Percentiles rank a stretch among this genome's conserved stretches.
These are phyloP conservation scores for Cyanoramphus novaezelandiae DNA, from an alignment of 2,113 vertebrate species.

Conservation along the genomic window DNA sequence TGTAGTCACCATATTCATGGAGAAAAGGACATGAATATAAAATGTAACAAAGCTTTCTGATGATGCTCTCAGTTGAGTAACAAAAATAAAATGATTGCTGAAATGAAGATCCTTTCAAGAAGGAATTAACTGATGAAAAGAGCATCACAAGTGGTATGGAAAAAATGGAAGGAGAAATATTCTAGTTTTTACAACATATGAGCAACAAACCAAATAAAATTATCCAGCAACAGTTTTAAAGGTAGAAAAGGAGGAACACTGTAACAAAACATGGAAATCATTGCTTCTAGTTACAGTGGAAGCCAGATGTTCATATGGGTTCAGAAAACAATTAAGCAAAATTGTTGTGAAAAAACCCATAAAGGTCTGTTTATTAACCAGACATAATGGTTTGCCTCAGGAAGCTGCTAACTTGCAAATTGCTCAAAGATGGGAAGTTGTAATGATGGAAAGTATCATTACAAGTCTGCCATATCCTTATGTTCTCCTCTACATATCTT, in stretches of 20 bases:
- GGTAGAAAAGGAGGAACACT: background rate
- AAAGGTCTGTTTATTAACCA: background rate
- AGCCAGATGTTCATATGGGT: background rate
- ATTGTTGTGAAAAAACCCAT: rapidly evolving
- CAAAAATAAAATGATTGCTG: background rate
- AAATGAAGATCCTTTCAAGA: background rate
- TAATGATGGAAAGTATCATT: background rate
- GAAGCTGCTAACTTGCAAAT: background rate
- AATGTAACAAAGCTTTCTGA: background rate
- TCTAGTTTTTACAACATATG: background rate
- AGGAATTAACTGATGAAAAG: background rate
- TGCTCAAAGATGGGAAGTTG: background rate
- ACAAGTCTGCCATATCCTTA: background rate
- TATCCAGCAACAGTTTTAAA: background rate
- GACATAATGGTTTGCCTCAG: background rate
- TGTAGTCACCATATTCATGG: background rate
- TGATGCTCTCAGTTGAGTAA: background rate
- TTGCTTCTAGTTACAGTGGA: background rate
- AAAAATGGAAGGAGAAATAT: background rate
- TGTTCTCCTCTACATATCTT: background rate
- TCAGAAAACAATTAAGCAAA: background rate
- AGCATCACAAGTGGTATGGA: background rate
- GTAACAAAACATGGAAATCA: background rate
- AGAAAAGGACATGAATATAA: background rate
- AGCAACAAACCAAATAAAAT: background rate